A percentile compares a stretch with the other conserved stretches of the same genome.
Conservation (phyloP, 1,140 invertebrate genomes). For the Artemia franciscana region DNA sequence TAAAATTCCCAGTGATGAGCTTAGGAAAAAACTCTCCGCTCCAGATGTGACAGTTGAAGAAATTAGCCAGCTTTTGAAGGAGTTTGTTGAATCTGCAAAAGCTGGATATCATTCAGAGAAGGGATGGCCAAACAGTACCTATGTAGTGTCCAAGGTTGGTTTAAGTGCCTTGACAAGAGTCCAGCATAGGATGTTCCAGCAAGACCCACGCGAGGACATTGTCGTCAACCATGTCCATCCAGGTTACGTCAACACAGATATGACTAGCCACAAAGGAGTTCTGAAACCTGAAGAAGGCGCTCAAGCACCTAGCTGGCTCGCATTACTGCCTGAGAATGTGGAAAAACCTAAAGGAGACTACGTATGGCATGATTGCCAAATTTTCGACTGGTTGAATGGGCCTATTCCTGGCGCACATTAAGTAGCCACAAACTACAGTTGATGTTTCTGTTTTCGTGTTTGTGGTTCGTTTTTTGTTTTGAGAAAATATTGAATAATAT, state of each 20-base stretch:
- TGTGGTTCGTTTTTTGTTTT: no score
- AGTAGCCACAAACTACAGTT: no score
- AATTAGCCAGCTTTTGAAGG: no score
- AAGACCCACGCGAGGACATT: slow-evolving; percentile 24
- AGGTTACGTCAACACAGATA: slow-evolving; percentile 44
- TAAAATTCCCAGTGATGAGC: slow-evolving; percentile 28
- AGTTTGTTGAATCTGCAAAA: slow-evolving; percentile 27
- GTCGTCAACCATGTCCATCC: slow-evolving; percentile 40
- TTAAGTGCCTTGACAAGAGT: slow-evolving; percentile 32
- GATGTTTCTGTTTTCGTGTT: no score
- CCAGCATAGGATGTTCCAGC: slow-evolving; percentile 33
- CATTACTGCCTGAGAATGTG: slow-evolving; percentile 24
- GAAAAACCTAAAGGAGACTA: slow-evolving; percentile 23
- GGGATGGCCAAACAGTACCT: slow-evolving; percentile 37
- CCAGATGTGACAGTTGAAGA: no score
- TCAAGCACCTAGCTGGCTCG: slow-evolving; percentile 24
- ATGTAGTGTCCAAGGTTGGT: slow-evolving; percentile 39
- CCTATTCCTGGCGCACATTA: no score
- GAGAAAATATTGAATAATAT: no score
- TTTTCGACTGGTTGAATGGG: slow-evolving; percentile 21
- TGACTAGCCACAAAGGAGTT: slow-evolving; percentile 38
- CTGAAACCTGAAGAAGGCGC: slow-evolving; percentile 37
- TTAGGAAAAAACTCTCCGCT: no score
- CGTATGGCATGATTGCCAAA: slow-evolving; percentile 21
- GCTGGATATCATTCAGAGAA: slow-evolving; percentile 22